Percentiles rank a stretch among this genome's conserved stretches.
phyloP scores from a whole-genome alignment of 2,113 vertebrate species.

The Stigmatopora argus region DNA sequence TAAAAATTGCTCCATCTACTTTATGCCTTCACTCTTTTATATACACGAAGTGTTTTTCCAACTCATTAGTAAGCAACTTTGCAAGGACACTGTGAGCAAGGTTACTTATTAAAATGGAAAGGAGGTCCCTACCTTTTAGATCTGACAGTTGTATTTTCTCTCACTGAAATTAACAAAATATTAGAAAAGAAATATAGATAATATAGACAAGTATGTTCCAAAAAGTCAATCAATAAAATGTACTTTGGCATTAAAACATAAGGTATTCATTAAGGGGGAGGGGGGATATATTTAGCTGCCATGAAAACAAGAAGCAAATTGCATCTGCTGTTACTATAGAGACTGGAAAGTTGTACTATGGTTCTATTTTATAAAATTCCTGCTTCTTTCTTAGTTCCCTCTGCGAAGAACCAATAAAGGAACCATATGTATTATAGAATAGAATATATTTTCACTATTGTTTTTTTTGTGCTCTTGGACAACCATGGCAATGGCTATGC shows the following conservation, averaged over 20 bases:
- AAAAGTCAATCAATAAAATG: neutral
- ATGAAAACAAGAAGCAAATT: neutral
- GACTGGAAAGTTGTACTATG: slow-evolving; percentile 50
- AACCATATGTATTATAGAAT: neutral
- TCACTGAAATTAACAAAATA: neutral
- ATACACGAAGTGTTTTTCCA: neutral
- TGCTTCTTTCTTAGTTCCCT: slow-evolving; percentile 30
- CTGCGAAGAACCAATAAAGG: slow-evolving; percentile 21
- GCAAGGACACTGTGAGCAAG: slow-evolving; percentile 1
- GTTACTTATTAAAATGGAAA: slow-evolving; percentile 2
- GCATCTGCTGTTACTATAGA: slow-evolving; percentile 66
- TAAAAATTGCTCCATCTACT: neutral
- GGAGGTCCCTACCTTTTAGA: neutral
- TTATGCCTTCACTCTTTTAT: neutral
- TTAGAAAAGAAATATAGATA: neutral
- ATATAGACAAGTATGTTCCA: neutral
- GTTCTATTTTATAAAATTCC: slow-evolving; percentile 19
- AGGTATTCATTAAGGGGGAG: neutral
- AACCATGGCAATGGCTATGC: no score
- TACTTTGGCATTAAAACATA: neutral
- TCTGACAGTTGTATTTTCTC: neutral
- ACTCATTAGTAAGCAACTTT: neutral
- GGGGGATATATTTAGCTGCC: neutral
- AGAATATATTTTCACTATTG: neutral
- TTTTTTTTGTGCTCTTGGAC: no score